A percentile compares a stretch with the other conserved stretches of the same genome.
These are phyloP conservation scores for Scaeva pyrastri DNA, from an alignment of 2,888 invertebrate genomes.

Conservation along the genomic window DNA sequence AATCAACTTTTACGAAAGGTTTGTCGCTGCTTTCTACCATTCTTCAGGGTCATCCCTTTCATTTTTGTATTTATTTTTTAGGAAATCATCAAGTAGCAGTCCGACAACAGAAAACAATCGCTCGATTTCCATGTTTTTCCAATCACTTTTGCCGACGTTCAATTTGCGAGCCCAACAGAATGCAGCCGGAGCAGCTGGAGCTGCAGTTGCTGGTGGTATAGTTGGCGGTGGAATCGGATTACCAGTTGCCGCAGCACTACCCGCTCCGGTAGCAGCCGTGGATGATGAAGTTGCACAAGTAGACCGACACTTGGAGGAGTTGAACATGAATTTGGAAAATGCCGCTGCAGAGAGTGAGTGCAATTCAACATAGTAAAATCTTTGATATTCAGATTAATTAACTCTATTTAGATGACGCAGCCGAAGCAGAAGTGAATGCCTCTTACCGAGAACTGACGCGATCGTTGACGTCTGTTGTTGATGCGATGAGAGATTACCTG, in stretches of 20 bases:
- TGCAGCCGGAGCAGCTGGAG: conserved; percentile 74
- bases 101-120: conserved; percentile 79
- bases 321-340: conserved; percentile 79
- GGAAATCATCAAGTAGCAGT: conserved; percentile 82
- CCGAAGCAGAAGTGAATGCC: conserved; percentile 82
- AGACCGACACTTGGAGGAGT: conserved; percentile 78
- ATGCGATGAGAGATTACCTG: conserved; percentile 89
- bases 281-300: conserved; percentile 79
- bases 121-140: conserved; percentile 87
- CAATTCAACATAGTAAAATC: neutral
- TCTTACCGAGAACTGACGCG: conserved; percentile 85
- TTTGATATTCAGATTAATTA: conserved; percentile 17
- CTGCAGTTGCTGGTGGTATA: conserved; percentile 63
- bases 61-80: conserved; percentile 59
- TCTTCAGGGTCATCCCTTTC: neutral
- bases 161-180: conserved; percentile 81
- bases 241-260: conserved; percentile 50
- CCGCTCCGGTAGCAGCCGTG: conserved; percentile 21
- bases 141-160: conserved; percentile 89
- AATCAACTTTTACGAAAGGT: conserved; percentile 88
- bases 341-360: conserved; percentile 78
- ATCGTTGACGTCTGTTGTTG: conserved; percentile 88
- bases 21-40: neutral
- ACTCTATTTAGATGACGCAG: conserved; percentile 78
- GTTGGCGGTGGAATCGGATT: conserved; percentile 58